A percentile compares a stretch with the other conserved stretches of the same genome.
These are phyloP conservation scores for Apogon hyalosoma DNA, from an alignment of 2,797 vertebrate genomes.

Conservation along the genomic window DNA sequence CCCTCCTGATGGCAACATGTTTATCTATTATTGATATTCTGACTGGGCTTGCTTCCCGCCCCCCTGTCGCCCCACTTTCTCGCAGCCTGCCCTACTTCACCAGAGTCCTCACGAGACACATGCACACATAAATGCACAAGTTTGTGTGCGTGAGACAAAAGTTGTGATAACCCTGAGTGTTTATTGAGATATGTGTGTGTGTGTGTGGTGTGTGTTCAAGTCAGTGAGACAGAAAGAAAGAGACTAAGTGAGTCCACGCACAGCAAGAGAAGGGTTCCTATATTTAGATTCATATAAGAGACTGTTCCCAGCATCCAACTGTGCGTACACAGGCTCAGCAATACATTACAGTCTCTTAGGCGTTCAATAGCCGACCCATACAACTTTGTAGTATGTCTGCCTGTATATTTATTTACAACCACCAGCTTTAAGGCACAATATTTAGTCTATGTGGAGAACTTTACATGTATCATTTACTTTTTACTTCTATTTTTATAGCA, in stretches of 20 bases:
- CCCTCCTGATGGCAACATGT: conserved; percentile 75
- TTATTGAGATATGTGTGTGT: conserved; percentile 39
- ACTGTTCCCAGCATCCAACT: conserved; percentile 66
- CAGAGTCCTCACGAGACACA: conserved; percentile 67
- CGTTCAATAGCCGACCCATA: conserved; percentile 10
- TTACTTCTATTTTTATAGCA: too few species aligned
- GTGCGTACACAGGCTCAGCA: conserved; percentile 55
- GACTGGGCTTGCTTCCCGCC: conserved; percentile 72
- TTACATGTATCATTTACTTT: too few species aligned
- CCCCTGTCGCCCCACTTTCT: conserved; percentile 78
- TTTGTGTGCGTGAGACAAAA: conserved; percentile 56
- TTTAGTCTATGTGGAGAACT: too few species aligned
- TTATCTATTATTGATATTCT: conserved; percentile 84
- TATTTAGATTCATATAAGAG: conserved; percentile 74
- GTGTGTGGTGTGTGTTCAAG: conserved; percentile 48
- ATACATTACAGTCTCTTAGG: conserved; percentile 51
- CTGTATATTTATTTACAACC: background rate
- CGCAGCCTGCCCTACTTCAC: conserved; percentile 80
- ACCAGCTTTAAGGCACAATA: background rate
- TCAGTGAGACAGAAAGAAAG: conserved; percentile 60
- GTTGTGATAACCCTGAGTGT: conserved; percentile 63
- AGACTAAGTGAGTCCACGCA: conserved; percentile 66
- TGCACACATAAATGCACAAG: conserved; percentile 46
- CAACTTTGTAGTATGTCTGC: conserved; percentile 9
- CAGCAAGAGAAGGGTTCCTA: conserved; percentile 65